These are phyloP conservation scores for Apamea monoglypha DNA, from an alignment of 2,888 invertebrate species.

Conservation along the genomic window DNA sequence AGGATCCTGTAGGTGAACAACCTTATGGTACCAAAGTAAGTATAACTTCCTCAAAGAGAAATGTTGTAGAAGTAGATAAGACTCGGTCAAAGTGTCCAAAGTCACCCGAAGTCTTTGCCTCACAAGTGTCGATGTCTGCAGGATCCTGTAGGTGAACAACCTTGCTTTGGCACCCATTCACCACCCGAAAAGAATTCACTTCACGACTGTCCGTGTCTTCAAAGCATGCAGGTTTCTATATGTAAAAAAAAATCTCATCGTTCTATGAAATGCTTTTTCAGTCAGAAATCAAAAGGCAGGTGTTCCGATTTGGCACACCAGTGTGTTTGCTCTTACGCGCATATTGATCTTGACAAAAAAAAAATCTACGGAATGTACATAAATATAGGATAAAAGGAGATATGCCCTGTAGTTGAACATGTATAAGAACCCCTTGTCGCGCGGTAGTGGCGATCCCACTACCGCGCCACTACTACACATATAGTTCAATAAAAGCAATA, in stretches of 20 bases:
- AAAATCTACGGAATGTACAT: too few species aligned
- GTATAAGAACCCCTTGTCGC: too few species aligned
- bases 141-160: not conserved
- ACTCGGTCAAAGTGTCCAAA: not conserved
- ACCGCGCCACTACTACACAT: too few species aligned
- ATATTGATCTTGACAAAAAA: too few species aligned
- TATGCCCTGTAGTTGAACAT: too few species aligned
- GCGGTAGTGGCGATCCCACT: too few species aligned
- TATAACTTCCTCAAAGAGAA: not conserved
- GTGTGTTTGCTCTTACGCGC: not conserved
- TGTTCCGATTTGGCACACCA: not conserved
- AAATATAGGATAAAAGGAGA: too few species aligned
- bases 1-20: not conserved
- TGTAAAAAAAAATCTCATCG: not conserved
- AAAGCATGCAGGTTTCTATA: not conserved
- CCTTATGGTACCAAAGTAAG: not conserved
- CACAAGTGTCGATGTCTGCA: not conserved
- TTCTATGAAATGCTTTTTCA: not conserved
- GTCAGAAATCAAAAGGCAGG: not conserved
- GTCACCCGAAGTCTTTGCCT: not conserved
- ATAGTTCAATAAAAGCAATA: too few species aligned
- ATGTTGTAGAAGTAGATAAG: not conserved
- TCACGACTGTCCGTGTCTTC: not conserved
- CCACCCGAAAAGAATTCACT: not conserved
- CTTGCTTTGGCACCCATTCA: not conserved